phyloP scores from a whole-genome alignment of 2,888 invertebrate genomes.

The Caenorhabditis afra region DNA sequence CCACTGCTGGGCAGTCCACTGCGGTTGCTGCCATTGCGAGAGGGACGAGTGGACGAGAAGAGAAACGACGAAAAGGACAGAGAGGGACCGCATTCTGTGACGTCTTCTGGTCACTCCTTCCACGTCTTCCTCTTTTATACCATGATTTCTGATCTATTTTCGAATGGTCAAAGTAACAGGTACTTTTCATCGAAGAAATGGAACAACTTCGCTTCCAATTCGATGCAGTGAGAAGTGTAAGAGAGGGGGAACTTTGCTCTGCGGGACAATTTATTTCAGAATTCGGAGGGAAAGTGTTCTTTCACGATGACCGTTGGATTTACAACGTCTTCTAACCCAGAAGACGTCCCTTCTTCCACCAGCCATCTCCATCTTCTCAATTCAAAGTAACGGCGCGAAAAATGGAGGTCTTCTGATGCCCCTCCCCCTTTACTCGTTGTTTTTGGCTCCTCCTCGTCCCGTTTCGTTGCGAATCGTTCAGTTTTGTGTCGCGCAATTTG shows the following conservation, averaged over 20 bases:
- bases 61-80: background rate
- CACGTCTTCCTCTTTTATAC: conserved; percentile 1
- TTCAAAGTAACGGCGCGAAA: too few relatives aligned
- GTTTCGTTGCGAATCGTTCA: background rate
- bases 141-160: background rate
- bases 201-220: too few relatives aligned
- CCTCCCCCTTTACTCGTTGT: background rate
- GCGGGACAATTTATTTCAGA: too few relatives aligned
- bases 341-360: too few relatives aligned
- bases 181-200: background rate
- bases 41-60: background rate
- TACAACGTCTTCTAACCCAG: too few relatives aligned
- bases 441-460: background rate
- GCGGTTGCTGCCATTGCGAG: background rate
- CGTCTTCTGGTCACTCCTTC: background rate
- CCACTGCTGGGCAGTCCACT: conserved; percentile 5
- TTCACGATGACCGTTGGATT: too few relatives aligned
- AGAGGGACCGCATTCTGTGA: background rate
- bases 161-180: conserved; percentile 7
- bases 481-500: background rate
- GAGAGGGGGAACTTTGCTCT: too few relatives aligned
- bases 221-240: too few relatives aligned
- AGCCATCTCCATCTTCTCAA: too few relatives aligned
- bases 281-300: too few relatives aligned
- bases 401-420: background rate